A percentile compares a stretch with the other conserved stretches of the same genome.
These are phyloP conservation scores for Tapirus terrestris DNA, from an alignment of 2,113 vertebrate genomes.

Conservation along the genomic window DNA sequence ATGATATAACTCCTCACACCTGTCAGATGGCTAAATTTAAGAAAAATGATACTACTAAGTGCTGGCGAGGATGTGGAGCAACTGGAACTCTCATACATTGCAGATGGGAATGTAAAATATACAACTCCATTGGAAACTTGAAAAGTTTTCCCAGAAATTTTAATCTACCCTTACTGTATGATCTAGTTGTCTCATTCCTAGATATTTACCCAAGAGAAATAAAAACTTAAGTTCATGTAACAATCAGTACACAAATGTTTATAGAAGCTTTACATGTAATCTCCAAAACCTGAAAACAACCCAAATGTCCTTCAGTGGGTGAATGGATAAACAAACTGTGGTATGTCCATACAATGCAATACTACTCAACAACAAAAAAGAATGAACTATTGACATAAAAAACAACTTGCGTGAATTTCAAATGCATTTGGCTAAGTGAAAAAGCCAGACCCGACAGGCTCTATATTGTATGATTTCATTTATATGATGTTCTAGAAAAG, in stretches of 20 bases:
- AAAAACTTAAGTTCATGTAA: not conserved
- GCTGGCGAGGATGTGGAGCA: not conserved
- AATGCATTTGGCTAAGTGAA: not conserved
- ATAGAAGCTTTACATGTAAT: not conserved
- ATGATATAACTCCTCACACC: rapidly evolving
- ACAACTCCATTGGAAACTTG: not conserved
- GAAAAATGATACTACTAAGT: not conserved
- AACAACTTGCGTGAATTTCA: not conserved
- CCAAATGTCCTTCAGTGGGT: not conserved
- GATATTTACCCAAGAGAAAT: not conserved
- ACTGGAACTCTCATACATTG: not conserved
- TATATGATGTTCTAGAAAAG: not conserved
- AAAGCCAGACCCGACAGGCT: not conserved
- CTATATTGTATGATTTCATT: not conserved
- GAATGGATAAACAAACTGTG: not conserved
- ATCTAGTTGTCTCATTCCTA: not conserved
- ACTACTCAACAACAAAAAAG: not conserved
- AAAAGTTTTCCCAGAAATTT: not conserved
- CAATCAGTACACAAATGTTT: not conserved
- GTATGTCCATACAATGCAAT: not conserved
- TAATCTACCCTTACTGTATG: not conserved
- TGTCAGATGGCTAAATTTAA: not conserved
- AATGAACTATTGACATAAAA: not conserved
- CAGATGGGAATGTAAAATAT: not conserved
- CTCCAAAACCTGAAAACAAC: not conserved